Evolutionary conservation across 2,888 invertebrate genomes (phyloP).

Genomic region (Cylloceria caligata): DNA sequence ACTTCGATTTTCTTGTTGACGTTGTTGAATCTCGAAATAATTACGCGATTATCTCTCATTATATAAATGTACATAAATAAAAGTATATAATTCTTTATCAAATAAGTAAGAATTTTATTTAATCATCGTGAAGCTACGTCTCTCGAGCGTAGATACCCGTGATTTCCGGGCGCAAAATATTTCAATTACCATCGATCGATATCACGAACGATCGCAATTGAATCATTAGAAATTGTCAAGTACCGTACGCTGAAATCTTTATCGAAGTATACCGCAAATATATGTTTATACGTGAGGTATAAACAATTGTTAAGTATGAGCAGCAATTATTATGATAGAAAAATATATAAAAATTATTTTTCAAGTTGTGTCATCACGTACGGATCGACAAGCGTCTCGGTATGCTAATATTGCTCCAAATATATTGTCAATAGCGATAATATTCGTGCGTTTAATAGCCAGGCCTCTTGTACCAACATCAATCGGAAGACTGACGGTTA

Average conservation of each 20-base stretch:
- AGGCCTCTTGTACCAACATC: slow-evolving; percentile 21
- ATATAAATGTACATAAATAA: not conserved
- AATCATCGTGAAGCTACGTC: no score
- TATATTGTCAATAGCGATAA: slow-evolving; percentile 6
- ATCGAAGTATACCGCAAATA: not conserved
- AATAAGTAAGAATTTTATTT: not conserved
- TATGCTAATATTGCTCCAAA: not conserved
- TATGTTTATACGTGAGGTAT: not conserved
- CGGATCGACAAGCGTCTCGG: not conserved
- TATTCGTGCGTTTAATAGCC: slow-evolving; percentile 20
- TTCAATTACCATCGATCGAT: no score
- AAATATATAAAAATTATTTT: not conserved
- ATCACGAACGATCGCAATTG: no score
- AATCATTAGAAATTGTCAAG: not conserved
- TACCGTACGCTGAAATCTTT: not conserved
- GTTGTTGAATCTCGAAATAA: slow-evolving; percentile 33
- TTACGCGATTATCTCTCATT: not conserved
- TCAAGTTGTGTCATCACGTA: not conserved
- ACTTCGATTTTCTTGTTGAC: slow-evolving; percentile 43
- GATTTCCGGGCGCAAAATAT: no score
- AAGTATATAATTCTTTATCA: not conserved
- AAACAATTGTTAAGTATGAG: slow-evolving; percentile 2
- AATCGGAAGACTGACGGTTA: slow-evolving; percentile 57
- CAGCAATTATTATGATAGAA: not conserved
- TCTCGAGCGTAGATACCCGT: no score